Base-by-base conservation (phyloP, 2,113 vertebrate genomes). In the Rhinolophus ferrumequinum region DNA sequence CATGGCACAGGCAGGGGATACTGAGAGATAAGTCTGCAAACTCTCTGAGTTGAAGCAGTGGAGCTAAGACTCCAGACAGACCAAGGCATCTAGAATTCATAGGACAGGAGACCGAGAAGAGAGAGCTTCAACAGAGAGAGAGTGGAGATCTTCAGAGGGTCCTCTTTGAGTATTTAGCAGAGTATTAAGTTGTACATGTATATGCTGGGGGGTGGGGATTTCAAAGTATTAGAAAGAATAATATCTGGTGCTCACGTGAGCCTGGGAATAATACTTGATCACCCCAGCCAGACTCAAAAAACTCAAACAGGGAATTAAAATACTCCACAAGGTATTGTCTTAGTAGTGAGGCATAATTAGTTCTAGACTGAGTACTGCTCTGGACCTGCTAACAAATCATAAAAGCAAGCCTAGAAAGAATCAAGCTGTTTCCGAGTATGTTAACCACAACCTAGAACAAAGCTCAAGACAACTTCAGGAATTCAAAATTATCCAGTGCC, bases 401-500 rank as follows among this genome's bases (percentile, higher is more conserved):
- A 70, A 75, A 82, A 73, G 19, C 24, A 69, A 87, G 13, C 54
- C 52, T 24, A 33, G 19, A 69, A 90, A 87, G 16, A 12, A 22
- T 62, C 24, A 35, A 86, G 66, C 82, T 38, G 16, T 73, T 95
- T 64, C 69, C 15, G 47, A 81, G 16, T 52, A 86, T 54, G 15
- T 60, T 81, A 84, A 62, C 47, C 69, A 26, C 16, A 33, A 16
- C n/a, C 58, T 26, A 81, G n/a, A 89, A n/a, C 7, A 54, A 87
- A 77, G 6, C 38, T 94, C 14, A 91, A 97, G 77, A 88, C 69
- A 44, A 41, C 38, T 52, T 67, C 0, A 84, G 19, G 41, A 92
- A 75, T 94, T 92, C 14, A 89, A 67, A 92, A 87, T 52, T 50
- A 69, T 69, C 44, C 24, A 50, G 47, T 50, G 47, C 47, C 47